Evolutionary conservation across 2,113 vertebrate genomes (phyloP), one percentile per base, ranked within the genome.

Genomic region (Psophia crepitans): DNA sequence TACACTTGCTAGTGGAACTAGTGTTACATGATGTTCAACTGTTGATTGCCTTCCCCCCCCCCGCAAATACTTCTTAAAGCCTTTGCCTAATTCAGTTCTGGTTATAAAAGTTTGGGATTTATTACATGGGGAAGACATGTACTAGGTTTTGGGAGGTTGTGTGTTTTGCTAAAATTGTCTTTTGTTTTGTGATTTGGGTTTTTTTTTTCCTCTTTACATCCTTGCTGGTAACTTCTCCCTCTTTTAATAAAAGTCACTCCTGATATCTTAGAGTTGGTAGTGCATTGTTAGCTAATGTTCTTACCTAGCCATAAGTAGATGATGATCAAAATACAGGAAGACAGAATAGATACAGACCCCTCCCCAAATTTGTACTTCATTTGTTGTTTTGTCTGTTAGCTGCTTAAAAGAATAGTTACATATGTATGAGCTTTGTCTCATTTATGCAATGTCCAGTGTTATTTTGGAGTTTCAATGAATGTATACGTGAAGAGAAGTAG

Each of bases 391-490:
- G 80, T 96, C 83, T 97, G 80, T 95, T 92, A 86, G 35, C 24
- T 84, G 84, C 76, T 94, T 91, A 77, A 94, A 92, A 91, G 54
- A 68, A 64, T 68, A 95, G 92, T 92, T 92, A 84, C 35, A 2
- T 91, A 57, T 93, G 84, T 94, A 82, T 89, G 86, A 95, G 94
- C 84, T 80, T 91, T 92, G 73, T 97, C 95, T 97, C 77, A 95
- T 89, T 94, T 94, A 82, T 85, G 43, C 60, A 68, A 43, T 93
- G 74, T 93, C 82, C 71, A 77, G 6, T 95, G 70, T 90, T 94
- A 84, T 41, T 71, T 87, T 93, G 74, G 68, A 77, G 75, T 96
- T 94, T 95, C 70, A 97, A 9, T 93, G 54, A 96, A 93, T 97
- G 84, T 93, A 89, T 88, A 71, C 61, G 13, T 96, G 26, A 96